phyloP scores from a whole-genome alignment of 2,888 invertebrate species.

The Euplexia lucipara region DNA sequence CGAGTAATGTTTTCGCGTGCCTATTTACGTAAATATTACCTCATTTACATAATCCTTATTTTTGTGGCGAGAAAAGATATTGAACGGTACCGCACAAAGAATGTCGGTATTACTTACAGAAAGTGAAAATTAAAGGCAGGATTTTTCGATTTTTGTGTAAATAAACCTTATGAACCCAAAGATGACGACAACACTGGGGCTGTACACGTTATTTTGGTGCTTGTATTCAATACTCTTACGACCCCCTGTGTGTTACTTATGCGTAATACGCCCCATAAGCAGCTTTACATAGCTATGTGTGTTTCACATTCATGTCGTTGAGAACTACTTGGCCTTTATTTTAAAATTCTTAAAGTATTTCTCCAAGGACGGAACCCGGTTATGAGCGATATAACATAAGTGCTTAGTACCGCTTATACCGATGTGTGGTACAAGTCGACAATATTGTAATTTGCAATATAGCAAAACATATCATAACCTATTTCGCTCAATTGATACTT shows the following conservation, averaged over 20 bases:
- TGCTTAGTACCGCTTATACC: constrained; percentile 5
- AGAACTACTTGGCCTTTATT: constrained; percentile 38
- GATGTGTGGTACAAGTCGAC: constrained; percentile 1
- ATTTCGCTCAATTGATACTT: constrained; percentile 19
- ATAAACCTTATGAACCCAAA: not conserved
- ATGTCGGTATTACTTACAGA: constrained; percentile 34
- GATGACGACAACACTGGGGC: too few relatives aligned
- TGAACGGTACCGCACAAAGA: constrained; percentile 39
- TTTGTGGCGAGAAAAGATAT: constrained; percentile 34
- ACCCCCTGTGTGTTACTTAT: constrained; percentile 5
- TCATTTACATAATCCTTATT: constrained; percentile 58
- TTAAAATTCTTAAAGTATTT: constrained; percentile 34
- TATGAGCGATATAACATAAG: not conserved
- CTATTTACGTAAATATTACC: constrained; percentile 59
- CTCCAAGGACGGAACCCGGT: constrained; percentile 7
- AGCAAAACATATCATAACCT: constrained; percentile 1
- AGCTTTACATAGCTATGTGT: constrained; percentile 34
- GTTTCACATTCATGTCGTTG: constrained; percentile 43
- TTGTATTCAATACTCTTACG: constrained; percentile 36
- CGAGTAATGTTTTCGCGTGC: constrained; percentile 45
- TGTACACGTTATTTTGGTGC: not conserved
- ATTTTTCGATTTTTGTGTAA: not conserved
- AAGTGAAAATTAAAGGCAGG: constrained; percentile 24
- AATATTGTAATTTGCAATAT: constrained; percentile 2
- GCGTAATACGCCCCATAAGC: constrained; percentile 38